These are phyloP conservation scores for Heterochromis multidens DNA, from an alignment of 2,113 vertebrate genomes.

Conservation along the genomic window DNA sequence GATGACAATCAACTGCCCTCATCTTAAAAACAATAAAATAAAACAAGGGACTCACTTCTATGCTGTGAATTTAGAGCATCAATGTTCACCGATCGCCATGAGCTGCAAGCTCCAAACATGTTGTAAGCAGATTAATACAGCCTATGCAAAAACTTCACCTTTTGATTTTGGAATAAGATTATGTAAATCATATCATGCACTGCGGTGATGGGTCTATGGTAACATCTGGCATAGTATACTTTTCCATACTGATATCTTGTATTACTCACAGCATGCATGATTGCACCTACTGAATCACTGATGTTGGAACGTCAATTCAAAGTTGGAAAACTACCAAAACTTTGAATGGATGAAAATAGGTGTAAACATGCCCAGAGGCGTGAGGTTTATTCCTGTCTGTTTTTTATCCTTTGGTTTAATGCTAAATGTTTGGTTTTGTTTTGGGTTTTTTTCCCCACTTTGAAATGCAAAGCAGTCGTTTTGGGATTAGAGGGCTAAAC, in stretches of 20 bases:
- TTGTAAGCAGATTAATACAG: background rate
- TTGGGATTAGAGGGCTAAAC: background rate
- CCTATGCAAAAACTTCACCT: background rate
- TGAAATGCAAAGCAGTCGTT: background rate
- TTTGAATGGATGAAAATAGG: background rate
- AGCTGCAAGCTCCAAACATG: background rate
- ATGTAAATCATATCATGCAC: background rate
- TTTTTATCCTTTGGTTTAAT: background rate
- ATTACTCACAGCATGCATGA: background rate
- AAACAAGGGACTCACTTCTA: too few species aligned
- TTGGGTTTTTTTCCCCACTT: background rate
- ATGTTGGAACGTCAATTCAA: background rate
- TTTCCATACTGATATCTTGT: background rate
- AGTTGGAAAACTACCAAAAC: background rate
- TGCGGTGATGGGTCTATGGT: background rate
- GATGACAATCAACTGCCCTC: background rate
- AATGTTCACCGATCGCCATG: background rate
- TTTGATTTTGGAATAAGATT: background rate
- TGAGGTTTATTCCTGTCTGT: background rate
- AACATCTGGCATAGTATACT: background rate
- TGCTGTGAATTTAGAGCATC: too few species aligned
- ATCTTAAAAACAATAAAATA: background rate
- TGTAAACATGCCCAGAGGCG: background rate
- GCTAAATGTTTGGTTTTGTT: background rate
- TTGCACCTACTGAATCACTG: background rate